Evolutionary conservation across 2,888 invertebrate species (phyloP).

Genomic region (Melinopterus prodromus): DNA sequence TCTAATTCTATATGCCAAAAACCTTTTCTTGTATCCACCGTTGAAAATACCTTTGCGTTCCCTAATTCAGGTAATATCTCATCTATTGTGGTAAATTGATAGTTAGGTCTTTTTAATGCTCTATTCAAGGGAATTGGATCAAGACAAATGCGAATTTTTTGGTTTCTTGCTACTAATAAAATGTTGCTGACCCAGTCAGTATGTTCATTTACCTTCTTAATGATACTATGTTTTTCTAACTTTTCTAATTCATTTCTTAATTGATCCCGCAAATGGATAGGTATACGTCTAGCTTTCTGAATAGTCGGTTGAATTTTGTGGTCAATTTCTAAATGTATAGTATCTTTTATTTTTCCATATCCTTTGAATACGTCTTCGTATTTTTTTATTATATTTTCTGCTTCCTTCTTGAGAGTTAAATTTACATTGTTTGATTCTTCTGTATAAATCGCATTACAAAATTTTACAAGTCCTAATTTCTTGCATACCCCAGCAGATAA

Average conservation of each 20-base stretch:
- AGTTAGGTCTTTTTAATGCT: slow-evolving; percentile 28
- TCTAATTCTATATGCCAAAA: slow-evolving; percentile 40
- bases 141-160: slow-evolving; percentile 27
- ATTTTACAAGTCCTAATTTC: slow-evolving; percentile 11
- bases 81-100: slow-evolving; percentile 27
- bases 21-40: slow-evolving; percentile 39
- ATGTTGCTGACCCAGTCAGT: slow-evolving; percentile 5
- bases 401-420: not conserved
- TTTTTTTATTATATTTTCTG: not conserved
- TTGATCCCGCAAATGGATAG: not conserved
- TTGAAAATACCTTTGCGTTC: slow-evolving; percentile 38
- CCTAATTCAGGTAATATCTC: slow-evolving; percentile 30
- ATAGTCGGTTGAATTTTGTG: slow-evolving; percentile 28
- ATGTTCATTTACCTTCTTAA: not conserved
- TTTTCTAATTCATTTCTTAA: slow-evolving; percentile 5
- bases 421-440: not conserved
- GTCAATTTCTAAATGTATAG: slow-evolving; percentile 34
- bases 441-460: slow-evolving; percentile 9
- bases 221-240: not conserved
- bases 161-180: not conserved
- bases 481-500: not conserved
- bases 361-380: slow-evolving; percentile 9
- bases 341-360: slow-evolving; percentile 14
- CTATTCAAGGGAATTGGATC: slow-evolving; percentile 27
- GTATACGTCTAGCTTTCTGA: slow-evolving; percentile 21